Base-by-base conservation (phyloP, 1,140 invertebrate genomes). In the Thaumetopoea pityocampa region DNA sequence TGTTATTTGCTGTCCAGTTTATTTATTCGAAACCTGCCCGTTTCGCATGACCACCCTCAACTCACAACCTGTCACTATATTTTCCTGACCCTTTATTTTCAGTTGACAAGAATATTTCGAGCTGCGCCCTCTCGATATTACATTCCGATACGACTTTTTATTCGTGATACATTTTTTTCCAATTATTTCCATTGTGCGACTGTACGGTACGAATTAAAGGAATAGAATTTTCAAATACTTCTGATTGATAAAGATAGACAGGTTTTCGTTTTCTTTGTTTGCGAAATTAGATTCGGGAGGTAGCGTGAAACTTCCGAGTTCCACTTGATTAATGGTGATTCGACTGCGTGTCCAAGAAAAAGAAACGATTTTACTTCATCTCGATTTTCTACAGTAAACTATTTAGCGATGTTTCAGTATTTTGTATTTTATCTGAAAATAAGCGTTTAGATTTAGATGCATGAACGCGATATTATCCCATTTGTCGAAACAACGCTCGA, bases 221-320 rank as follows among this genome's bases (percentile, higher is more conserved):
- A 77, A 84, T 80, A 78, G 71, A 80, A 80, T 80, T 84, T 81
- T 80, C 72, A 79, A 83, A 80, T 74, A 78, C 69, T 78, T 84
- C 81, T 81, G 77, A 84, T 81, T 81, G 77, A 84, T 84, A 81
- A 77, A 81, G 77, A 77, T 81, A 84, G 77, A 80, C 74, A 77
- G 69, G 64, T 73, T 78, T 83, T 73, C 73, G 71, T 57, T 76
- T 81, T 84, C 79, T 84, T 84, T 84, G 77, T 84, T 84, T 81
- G 71, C 79, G 67, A 77, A 81, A 84, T 81, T 84, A 84, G 79
- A 80, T 81, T 81, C 68, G 63, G 74, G 59, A 74, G 74, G 64
- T 71, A 64, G 70, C 72, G 71, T 72, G 72, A 72, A 83, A 67
- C 72, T 83, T 79, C 69, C 72, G 57, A 60, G 74, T 81, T 81